phyloP scores from a whole-genome alignment of 2,888 invertebrate species.

The Drosophila testacea region DNA sequence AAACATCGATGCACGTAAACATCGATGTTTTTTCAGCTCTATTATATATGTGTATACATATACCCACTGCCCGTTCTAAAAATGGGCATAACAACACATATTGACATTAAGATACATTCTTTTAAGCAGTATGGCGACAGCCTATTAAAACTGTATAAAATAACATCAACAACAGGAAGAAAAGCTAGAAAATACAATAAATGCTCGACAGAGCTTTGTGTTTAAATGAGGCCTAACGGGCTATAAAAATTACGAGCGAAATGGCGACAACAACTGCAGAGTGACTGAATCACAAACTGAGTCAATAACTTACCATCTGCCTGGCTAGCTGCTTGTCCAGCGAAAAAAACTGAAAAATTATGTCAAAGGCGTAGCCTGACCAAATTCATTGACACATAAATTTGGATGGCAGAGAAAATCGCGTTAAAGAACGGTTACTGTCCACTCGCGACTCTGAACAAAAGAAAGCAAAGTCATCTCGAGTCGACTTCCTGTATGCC shows the following conservation, averaged over 20 bases:
- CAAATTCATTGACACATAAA: slow-evolving; percentile 68
- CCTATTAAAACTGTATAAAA: slow-evolving; percentile 49
- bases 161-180: slow-evolving; percentile 9
- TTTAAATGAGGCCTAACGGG: slow-evolving; percentile 66
- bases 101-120: slow-evolving; percentile 53
- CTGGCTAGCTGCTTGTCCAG: slow-evolving; percentile 16
- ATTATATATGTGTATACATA: too few relatives aligned
- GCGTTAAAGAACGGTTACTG: slow-evolving; percentile 54
- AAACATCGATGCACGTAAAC: too few relatives aligned
- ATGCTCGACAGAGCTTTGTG: slow-evolving; percentile 48
- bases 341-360: slow-evolving; percentile 39
- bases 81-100: slow-evolving; percentile 6
- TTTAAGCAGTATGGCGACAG: slow-evolving; percentile 45
- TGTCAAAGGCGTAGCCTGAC: slow-evolving; percentile 59
- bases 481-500: slow-evolving; percentile 45
- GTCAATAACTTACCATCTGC: slow-evolving; percentile 1
- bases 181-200: slow-evolving; percentile 39
- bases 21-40: too few relatives aligned
- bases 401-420: slow-evolving; percentile 52
- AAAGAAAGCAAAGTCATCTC: slow-evolving; percentile 20
- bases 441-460: slow-evolving; percentile 2
- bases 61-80: neutral
- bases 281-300: slow-evolving; percentile 30
- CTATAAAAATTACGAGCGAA: slow-evolving; percentile 67
- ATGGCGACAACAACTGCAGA: slow-evolving; percentile 58